These are phyloP conservation scores for Platanista minor DNA, from an alignment of 2,113 vertebrate genomes.

Conservation along the genomic window DNA sequence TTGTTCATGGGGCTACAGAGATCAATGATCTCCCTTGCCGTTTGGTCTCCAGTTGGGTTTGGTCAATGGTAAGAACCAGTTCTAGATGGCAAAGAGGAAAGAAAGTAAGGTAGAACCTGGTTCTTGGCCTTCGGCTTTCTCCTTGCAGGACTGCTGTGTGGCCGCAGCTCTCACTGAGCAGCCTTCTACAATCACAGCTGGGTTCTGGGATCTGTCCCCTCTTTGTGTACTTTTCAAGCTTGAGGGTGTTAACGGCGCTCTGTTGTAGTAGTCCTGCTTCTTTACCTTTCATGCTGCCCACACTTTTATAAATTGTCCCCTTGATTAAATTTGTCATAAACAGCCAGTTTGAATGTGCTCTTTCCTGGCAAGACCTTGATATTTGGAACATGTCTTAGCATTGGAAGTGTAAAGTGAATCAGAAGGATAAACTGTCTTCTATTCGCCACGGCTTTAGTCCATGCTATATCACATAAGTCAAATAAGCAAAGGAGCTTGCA, in stretches of 20 bases:
- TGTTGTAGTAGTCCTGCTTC: not conserved
- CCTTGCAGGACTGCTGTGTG: not conserved
- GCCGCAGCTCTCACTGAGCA: not conserved
- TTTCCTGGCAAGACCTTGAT: not conserved
- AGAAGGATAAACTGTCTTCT: not conserved
- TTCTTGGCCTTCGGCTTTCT: not conserved
- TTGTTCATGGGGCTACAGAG: not conserved
- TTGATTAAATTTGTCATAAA: not conserved
- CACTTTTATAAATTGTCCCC: not conserved
- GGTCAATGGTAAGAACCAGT: not conserved
- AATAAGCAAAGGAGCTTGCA: not conserved
- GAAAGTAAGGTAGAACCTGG: not conserved
- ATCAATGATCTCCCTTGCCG: not conserved
- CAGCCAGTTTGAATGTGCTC: not conserved
- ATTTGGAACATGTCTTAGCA: not conserved
- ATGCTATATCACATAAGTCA: not conserved
- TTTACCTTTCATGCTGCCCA: not conserved
- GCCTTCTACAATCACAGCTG: not conserved
- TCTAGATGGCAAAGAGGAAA: not conserved
- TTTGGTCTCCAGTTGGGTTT: not conserved
- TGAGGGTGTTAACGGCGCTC: no score
- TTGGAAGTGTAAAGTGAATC: not conserved
- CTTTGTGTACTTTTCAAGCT: not conserved
- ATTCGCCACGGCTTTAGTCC: not conserved
- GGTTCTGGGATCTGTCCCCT: not conserved